Evolutionary conservation across 2,888 invertebrate species (phyloP).

Genomic region (Brenthis daphne): DNA sequence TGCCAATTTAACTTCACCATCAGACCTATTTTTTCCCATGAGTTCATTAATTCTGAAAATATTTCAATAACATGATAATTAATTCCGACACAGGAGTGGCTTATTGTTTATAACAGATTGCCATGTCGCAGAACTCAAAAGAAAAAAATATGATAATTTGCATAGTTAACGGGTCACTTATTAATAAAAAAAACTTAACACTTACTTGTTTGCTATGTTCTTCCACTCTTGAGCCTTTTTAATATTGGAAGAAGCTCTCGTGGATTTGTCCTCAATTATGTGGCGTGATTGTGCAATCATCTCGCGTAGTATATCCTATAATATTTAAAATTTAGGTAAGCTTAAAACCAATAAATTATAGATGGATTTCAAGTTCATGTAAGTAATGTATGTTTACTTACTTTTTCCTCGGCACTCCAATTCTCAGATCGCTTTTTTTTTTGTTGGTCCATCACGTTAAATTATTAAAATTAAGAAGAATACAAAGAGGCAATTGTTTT

Average conservation of each 20-base stretch:
- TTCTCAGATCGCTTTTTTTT: not conserved
- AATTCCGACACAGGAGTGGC: too few relatives aligned
- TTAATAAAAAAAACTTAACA: too few relatives aligned
- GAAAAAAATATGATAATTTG: too few relatives aligned
- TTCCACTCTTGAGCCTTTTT: not conserved
- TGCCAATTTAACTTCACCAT: too few relatives aligned
- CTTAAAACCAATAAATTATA: not conserved
- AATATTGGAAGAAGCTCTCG: not conserved
- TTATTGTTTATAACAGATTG: too few relatives aligned
- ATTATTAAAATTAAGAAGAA: not conserved
- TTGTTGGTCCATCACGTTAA: not conserved
- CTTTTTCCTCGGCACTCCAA: constrained; percentile 15
- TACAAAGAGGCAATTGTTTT: not conserved
- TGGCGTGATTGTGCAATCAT: not conserved
- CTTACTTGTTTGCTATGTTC: not conserved
- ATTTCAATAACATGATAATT: too few relatives aligned
- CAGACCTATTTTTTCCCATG: too few relatives aligned
- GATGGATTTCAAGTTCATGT: constrained; percentile 4
- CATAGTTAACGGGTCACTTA: too few relatives aligned
- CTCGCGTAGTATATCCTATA: constrained; percentile 2
- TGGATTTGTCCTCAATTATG: not conserved
- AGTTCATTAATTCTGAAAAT: too few relatives aligned
- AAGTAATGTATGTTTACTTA: constrained; percentile 13
- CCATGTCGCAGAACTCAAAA: too few relatives aligned
- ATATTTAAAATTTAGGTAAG: not conserved